Evolutionary conservation across 1,140 invertebrate genomes (phyloP).

Genomic region (Heliconius hewitsoni): DNA sequence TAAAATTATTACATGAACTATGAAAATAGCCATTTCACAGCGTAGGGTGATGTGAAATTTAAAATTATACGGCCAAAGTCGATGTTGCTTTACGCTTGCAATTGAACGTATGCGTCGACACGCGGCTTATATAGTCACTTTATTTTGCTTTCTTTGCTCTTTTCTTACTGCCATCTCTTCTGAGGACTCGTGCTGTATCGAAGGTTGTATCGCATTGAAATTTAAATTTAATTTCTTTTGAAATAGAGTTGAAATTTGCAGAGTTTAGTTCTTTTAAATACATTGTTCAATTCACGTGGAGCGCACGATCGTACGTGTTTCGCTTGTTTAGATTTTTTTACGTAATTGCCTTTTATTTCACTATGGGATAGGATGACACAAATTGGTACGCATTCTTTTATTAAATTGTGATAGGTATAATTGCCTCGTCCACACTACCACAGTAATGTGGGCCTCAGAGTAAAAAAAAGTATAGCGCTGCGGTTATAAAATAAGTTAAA

Average conservation of each 20-base stretch:
- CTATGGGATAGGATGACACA: constrained; percentile 31
- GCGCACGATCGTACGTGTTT: constrained; percentile 24
- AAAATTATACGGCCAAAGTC: constrained; percentile 25
- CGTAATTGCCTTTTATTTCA: constrained; percentile 29
- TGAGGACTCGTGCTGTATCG: constrained; percentile 22
- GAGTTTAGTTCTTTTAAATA: not conserved
- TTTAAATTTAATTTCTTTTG: not conserved
- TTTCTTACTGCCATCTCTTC: constrained; percentile 14
- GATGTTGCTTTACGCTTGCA: constrained; percentile 32
- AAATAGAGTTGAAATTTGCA: not conserved
- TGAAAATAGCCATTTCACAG: constrained; percentile 38
- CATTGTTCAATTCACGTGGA: not conserved
- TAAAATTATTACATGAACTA: constrained; percentile 54
- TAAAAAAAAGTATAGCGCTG: not conserved
- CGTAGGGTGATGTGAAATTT: constrained; percentile 31
- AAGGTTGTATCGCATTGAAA: not conserved
- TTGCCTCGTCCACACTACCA: not conserved
- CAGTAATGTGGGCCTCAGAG: not conserved
- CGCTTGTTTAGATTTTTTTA: constrained; percentile 24
- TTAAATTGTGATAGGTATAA: constrained; percentile 30
- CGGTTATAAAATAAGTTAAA: not conserved
- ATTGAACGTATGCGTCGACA: constrained; percentile 37
- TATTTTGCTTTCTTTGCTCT: constrained; percentile 10
- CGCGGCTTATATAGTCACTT: constrained; percentile 19
- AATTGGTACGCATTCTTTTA: constrained; percentile 35